Evolutionary conservation across 2,113 vertebrate species (phyloP).

Genomic region (Neotragus pygmaeus): DNA sequence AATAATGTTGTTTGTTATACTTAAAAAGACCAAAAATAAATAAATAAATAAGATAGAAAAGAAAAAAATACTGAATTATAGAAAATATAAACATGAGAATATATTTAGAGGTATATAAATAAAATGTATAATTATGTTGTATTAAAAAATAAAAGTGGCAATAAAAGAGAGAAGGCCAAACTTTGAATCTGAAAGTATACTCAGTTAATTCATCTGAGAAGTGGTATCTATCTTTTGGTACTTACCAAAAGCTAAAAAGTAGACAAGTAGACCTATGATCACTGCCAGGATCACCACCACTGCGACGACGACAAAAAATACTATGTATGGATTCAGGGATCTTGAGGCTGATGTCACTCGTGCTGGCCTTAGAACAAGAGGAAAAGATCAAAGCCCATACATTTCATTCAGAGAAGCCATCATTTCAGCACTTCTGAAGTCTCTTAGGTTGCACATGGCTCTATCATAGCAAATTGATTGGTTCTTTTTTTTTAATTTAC

Average conservation of each 20-base stretch:
- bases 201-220: background rate
- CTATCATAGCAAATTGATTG: background rate
- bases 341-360: conserved; percentile 45
- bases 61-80: background rate
- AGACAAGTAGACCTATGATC: conserved; percentile 70
- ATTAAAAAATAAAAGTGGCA: background rate
- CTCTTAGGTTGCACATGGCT: background rate
- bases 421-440: background rate
- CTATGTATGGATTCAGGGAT: conserved; percentile 74
- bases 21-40: background rate
- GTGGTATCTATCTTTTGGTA: background rate
- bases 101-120: background rate
- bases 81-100: background rate
- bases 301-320: conserved; percentile 61
- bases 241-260: conserved; percentile 80
- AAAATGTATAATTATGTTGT: background rate
- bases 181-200: background rate
- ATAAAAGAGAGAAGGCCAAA: background rate
- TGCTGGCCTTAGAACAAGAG: conserved; percentile 46
- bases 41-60: background rate
- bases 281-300: conserved; percentile 68
- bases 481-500: background rate
- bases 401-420: background rate
- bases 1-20: background rate
- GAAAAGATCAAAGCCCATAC: background rate